These are phyloP conservation scores for Bucorvus abyssinicus DNA, from an alignment of 2,797 vertebrate genomes.

Conservation along the genomic window DNA sequence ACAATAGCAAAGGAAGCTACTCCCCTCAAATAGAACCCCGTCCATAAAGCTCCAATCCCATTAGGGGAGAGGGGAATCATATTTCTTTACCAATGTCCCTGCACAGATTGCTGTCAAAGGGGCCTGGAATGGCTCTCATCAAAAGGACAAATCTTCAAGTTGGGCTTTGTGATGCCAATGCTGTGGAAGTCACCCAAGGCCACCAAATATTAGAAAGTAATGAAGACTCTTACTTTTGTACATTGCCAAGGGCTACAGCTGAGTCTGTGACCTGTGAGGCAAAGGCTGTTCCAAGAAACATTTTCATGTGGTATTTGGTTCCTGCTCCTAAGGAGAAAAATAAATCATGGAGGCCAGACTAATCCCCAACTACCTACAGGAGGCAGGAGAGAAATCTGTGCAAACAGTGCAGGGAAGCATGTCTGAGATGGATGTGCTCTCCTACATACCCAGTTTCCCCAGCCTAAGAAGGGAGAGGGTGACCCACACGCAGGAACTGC, in stretches of 20 bases:
- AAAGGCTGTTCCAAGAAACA: background rate
- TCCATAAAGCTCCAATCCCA: background rate
- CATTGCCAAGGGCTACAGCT: background rate
- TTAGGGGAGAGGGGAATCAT: background rate
- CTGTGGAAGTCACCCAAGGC: background rate
- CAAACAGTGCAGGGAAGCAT: background rate
- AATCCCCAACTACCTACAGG: background rate
- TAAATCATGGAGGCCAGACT: background rate
- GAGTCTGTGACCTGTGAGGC: background rate
- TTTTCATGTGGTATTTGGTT: background rate
- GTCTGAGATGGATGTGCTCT: background rate
- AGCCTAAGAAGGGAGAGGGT: background rate
- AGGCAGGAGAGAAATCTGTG: background rate
- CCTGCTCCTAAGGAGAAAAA: background rate
- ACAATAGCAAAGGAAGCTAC: background rate
- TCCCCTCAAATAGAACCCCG: background rate
- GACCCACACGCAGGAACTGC: background rate
- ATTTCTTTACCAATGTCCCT: background rate
- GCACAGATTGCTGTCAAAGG: background rate
- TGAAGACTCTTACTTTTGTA: background rate
- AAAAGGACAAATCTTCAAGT: background rate
- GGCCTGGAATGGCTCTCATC: background rate
- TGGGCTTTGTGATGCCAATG: background rate
- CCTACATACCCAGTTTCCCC: accelerated
- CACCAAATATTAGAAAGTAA: background rate